These are phyloP conservation scores for Mesoligia furuncula DNA, from an alignment of 2,888 invertebrate species.

Conservation along the genomic window DNA sequence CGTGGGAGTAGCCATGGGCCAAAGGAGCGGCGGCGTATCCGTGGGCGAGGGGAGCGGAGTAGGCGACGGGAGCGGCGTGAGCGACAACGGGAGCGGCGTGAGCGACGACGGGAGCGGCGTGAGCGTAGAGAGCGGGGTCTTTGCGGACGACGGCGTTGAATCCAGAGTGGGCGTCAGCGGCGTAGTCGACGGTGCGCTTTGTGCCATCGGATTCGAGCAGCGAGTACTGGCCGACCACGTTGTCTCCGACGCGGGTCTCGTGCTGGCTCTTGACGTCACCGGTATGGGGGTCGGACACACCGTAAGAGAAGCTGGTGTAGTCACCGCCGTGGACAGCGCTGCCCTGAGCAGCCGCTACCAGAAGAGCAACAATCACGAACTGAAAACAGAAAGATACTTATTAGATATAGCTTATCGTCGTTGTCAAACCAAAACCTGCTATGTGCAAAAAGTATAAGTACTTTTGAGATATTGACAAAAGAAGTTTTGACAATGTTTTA, in stretches of 20 bases:
- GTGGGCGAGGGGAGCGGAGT: conserved; percentile 64
- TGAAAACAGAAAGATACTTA: conserved; percentile 71
- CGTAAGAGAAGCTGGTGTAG: conserved; percentile 87
- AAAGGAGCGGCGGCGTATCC: conserved; percentile 48
- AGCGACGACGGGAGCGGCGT: conserved; percentile 75
- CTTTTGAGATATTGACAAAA: no score
- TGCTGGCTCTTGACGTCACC: conserved; percentile 90
- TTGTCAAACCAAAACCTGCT: no score
- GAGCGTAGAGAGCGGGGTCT: conserved; percentile 80
- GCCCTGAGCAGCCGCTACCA: conserved; percentile 85
- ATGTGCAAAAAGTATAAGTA: no score
- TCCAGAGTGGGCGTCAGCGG: conserved; percentile 88
- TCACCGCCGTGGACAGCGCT: conserved; percentile 83
- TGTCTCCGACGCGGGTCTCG: conserved; percentile 91
- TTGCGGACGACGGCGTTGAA: conserved; percentile 90
- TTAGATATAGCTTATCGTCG: neutral
- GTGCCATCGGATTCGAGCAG: conserved; percentile 91
- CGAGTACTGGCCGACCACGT: conserved; percentile 90
- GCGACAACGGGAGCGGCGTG: conserved; percentile 77
- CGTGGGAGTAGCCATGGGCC: conserved; percentile 61
- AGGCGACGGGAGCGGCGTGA: conserved; percentile 76
- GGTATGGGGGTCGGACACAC: conserved; percentile 87
- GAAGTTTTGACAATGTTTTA: no score
- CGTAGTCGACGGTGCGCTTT: conserved; percentile 91
- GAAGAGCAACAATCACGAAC: conserved; percentile 85